A percentile compares a stretch with the other conserved stretches of the same genome.
These are phyloP conservation scores for Strigamia maritima DNA, from an alignment of 2,888 invertebrate genomes.

Conservation along the genomic window DNA sequence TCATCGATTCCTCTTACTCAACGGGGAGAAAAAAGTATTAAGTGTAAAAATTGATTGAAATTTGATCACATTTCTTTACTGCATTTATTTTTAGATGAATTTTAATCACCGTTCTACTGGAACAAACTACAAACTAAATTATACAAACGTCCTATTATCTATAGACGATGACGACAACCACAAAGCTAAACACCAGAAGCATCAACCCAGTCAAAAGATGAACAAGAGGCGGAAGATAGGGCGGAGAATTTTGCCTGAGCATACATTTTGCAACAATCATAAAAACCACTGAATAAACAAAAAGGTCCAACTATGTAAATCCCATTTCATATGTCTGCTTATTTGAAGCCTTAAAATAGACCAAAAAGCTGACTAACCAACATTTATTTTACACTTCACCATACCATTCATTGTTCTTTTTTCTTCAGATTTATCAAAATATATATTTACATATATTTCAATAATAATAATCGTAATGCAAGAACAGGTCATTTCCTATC, in stretches of 20 bases:
- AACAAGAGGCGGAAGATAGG: constrained; percentile 13
- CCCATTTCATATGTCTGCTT: background rate
- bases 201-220: constrained; percentile 35
- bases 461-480: background rate
- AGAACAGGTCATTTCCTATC: background rate
- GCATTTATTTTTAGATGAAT: background rate
- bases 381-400: background rate
- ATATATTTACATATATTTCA: background rate
- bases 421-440: background rate
- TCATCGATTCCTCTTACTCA: background rate
- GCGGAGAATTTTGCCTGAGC: constrained; percentile 35
- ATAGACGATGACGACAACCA: constrained; percentile 31
- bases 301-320: background rate
- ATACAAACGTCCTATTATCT: constrained; percentile 36
- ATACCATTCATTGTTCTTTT: background rate
- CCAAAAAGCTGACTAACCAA: background rate
- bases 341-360: background rate
- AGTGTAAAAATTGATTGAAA: constrained; percentile 4
- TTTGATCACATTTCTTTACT: background rate
- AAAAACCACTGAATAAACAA: constrained; percentile 26
- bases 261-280: background rate
- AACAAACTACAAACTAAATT: constrained; percentile 35
- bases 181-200: constrained; percentile 38
- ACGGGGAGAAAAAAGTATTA: background rate
- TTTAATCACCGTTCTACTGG: constrained; percentile 32